Conservation (phyloP, 2,888 invertebrate genomes). For the Hololepta plana region DNA sequence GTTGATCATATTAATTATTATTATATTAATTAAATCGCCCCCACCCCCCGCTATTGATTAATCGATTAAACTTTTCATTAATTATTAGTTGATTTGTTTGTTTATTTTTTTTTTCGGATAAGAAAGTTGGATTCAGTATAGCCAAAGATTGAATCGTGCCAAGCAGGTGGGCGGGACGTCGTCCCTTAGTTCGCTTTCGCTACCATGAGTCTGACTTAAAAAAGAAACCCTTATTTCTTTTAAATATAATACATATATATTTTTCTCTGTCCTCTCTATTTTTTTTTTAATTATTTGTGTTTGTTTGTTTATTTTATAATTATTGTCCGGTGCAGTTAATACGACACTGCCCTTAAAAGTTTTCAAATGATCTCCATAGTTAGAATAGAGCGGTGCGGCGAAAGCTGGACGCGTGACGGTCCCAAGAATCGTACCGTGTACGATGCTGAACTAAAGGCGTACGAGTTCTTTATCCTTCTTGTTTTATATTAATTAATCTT, state of each 20-base stretch:
- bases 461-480: too few species aligned
- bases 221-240: too few species aligned
- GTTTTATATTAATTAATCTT: too few species aligned
- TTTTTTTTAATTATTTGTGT: too few species aligned
- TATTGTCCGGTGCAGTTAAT: too few species aligned
- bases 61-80: conserved; percentile 4
- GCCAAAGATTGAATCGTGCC: conserved; percentile 25
- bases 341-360: conserved; percentile 20
- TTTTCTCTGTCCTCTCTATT: too few species aligned
- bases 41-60: too few species aligned
- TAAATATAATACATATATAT: too few species aligned
- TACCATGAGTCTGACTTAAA: conserved; percentile 20
- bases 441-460: too few species aligned
- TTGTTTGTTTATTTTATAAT: too few species aligned
- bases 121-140: conserved; percentile 25
- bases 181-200: conserved; percentile 23
- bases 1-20: conserved; percentile 6
- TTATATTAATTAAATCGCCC: too few species aligned
- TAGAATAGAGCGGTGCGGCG: conserved; percentile 26
- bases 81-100: conserved; percentile 5
- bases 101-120: conserved; percentile 8
- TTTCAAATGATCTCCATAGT: conserved; percentile 30
- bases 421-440: too few species aligned
- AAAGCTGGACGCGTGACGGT: conserved; percentile 21
- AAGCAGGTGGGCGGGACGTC: conserved; percentile 17